Percentiles rank a stretch among this genome's conserved stretches.
Evolutionary conservation across 2,113 vertebrate genomes (phyloP).

Genomic region (Anthoscopus minutus): DNA sequence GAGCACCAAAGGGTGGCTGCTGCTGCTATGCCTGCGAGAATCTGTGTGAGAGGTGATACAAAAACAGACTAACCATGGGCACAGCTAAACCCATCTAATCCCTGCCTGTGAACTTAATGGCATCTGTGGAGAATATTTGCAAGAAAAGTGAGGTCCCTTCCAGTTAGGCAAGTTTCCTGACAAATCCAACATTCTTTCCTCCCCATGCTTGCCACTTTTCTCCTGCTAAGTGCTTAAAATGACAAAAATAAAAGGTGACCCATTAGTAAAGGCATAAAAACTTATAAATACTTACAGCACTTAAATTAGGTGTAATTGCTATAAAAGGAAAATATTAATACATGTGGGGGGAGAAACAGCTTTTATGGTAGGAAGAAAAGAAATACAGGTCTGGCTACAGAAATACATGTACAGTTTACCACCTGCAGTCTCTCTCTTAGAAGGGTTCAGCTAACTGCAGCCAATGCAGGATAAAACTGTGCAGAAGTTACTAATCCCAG

Average conservation of each 20-base stretch:
- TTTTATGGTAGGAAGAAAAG: background rate
- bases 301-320: background rate
- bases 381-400: background rate
- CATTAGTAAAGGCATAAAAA: background rate
- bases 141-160: background rate
- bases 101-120: background rate
- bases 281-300: background rate
- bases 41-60: background rate
- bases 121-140: background rate
- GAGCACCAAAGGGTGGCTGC: background rate
- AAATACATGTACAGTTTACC: background rate
- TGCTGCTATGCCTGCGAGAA: accelerated
- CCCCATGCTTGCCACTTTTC: background rate
- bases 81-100: background rate
- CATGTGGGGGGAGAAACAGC: background rate
- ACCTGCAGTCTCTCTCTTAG: background rate
- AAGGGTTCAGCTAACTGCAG: background rate
- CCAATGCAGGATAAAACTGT: background rate
- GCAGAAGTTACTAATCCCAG: background rate
- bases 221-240: background rate
- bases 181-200: background rate
- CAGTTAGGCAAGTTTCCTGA: background rate
- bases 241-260: background rate
- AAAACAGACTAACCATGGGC: background rate
- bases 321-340: background rate